Percentiles rank a stretch among this genome's conserved stretches.
Conservation (phyloP, 2,113 vertebrate genomes). For the Tretioscincus oriximinensis region DNA sequence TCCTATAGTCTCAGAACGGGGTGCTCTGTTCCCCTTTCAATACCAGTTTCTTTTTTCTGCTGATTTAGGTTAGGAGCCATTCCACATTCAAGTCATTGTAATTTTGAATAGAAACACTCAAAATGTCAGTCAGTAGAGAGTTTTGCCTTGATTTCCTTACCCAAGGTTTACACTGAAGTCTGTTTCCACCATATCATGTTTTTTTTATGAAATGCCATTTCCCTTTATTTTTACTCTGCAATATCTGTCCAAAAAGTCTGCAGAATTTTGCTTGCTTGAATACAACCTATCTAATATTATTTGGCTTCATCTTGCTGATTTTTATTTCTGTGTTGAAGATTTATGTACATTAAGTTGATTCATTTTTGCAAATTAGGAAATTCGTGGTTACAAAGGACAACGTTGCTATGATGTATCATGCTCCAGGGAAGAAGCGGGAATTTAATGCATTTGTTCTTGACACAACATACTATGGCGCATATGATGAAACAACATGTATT, state of each 20-base stretch:
- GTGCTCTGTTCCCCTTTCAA: too few relatives aligned
- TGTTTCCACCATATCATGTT: too few relatives aligned
- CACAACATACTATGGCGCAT: slow-evolving; percentile 93
- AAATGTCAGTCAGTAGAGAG: too few relatives aligned
- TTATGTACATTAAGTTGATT: not conserved
- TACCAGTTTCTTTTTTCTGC: too few relatives aligned
- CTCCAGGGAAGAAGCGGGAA: slow-evolving; percentile 88
- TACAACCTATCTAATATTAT: not conserved
- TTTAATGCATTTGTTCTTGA: slow-evolving; percentile 94
- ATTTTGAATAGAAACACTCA: too few relatives aligned
- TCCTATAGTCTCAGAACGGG: too few relatives aligned
- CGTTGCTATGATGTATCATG: slow-evolving; percentile 89
- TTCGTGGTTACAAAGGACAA: slow-evolving; percentile 93
- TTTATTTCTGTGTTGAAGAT: not conserved
- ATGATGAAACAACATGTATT: slow-evolving; percentile 94
- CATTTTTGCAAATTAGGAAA: slow-evolving; percentile 70
- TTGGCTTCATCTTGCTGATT: not conserved
- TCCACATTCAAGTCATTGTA: too few relatives aligned
- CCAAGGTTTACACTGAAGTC: too few relatives aligned
- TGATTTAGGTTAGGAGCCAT: too few relatives aligned
- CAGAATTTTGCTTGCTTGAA: not conserved
- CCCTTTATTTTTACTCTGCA: too few relatives aligned
- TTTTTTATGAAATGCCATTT: too few relatives aligned
- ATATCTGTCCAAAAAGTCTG: not conserved
- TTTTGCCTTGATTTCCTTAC: too few relatives aligned